Base-by-base conservation (phyloP, 2,113 vertebrate genomes). In the Gopherus flavomarginatus region DNA sequence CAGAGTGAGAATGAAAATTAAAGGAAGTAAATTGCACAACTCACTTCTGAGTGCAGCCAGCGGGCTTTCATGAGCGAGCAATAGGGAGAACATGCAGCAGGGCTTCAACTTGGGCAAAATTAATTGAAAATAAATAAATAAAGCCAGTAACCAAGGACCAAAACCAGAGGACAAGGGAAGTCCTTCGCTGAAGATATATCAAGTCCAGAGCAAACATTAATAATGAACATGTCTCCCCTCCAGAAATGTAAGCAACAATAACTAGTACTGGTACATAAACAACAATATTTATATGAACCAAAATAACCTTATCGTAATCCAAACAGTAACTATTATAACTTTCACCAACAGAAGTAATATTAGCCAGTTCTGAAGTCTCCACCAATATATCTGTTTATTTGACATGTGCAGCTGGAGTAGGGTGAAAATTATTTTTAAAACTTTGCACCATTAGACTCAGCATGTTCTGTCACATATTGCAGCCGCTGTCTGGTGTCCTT, bases 41-140 rank as follows among this genome's bases (percentile, higher is more conserved):
- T 94, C 87, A 14, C 62, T 95, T 49, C 85, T 72, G 91, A 38
- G 27, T 42, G 50, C 54, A 83, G 83, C 21, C 92, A 84, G 95
- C 9, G 52, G 90, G 87, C 85, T 35, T 85, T 56, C 84, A 42
- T 42, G 31, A 81, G 91, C 52, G 19, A 35, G 6, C 5, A 2
- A 52, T 0, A 0, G 9, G 2, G 49, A 65, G 84, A 31, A 21
- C 5, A 0, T 57, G 14, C 29, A 62, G 38, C 1, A 27, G 21
- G 19, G 88, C 38, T 93, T 82, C 93, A 49, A 80, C 24, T 31
- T 65, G 81, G 52, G 54, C 81, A 89, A 95, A 90, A 21, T 82
- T 47, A 31, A 62, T 88, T 27, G 12, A 12, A 49, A 92, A 83
- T 29, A 42, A 56, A 91, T 8, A 52, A 38, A 95, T 49, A 85